phyloP scores from a whole-genome alignment of 2,888 invertebrate species.

The Panzeria rudis region DNA sequence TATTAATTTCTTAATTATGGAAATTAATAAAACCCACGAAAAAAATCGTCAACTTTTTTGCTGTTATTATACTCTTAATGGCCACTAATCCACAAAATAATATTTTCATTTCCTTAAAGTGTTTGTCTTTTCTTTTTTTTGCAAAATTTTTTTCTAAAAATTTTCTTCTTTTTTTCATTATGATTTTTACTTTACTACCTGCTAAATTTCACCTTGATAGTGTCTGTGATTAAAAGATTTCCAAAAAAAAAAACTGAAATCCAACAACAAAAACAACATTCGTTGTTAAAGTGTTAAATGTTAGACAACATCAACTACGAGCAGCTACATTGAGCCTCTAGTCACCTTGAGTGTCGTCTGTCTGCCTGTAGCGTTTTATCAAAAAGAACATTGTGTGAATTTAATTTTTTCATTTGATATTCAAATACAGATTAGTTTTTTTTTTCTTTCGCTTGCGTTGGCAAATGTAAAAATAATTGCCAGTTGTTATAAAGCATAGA shows the following conservation, averaged over 20 bases:
- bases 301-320: conserved; percentile 29
- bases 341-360: conserved; percentile 25
- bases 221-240: conserved; percentile 41
- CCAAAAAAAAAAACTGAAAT: neutral
- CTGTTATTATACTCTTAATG: conserved; percentile 21
- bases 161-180: conserved; percentile 1
- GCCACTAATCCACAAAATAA: conserved; percentile 18
- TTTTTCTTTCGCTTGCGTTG: neutral
- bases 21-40: conserved; percentile 29
- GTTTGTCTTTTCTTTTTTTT: neutral
- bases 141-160: neutral
- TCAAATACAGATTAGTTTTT: conserved; percentile 26
- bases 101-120: conserved; percentile 50
- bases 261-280: neutral
- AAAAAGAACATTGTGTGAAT: conserved; percentile 47
- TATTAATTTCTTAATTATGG: conserved; percentile 53
- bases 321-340: neutral
- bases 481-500: conserved; percentile 17
- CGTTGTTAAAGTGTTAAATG: conserved; percentile 29
- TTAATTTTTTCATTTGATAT: conserved; percentile 27
- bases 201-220: conserved; percentile 51
- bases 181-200: neutral
- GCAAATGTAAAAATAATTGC: conserved; percentile 53
- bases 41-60: conserved; percentile 26
- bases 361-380: conserved; percentile 33